Percentiles rank a stretch among this genome's conserved stretches.
These are phyloP conservation scores for Lysiphlebus fabarum DNA, from an alignment of 1,140 invertebrate genomes.

Conservation along the genomic window DNA sequence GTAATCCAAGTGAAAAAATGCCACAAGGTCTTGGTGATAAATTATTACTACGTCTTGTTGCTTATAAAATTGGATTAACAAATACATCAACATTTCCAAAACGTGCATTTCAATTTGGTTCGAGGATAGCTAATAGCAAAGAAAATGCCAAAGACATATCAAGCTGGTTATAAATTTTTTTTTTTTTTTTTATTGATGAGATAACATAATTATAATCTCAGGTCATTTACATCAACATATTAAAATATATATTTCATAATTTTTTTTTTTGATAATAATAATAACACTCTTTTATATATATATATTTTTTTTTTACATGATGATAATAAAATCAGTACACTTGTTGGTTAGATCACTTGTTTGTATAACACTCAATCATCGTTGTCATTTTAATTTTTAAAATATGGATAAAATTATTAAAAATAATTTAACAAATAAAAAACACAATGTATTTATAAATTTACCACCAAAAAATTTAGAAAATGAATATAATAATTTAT, in stretches of 20 bases:
- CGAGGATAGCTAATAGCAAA: slow-evolving; percentile 87
- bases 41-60: slow-evolving; percentile 78
- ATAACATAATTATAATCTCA: no score
- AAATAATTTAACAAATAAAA: neutral
- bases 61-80: slow-evolving; percentile 67
- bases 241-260: no score
- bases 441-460: slow-evolving; percentile 29
- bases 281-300: no score
- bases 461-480: slow-evolving; percentile 51
- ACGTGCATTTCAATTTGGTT: slow-evolving; percentile 96
- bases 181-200: no score
- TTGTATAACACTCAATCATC: neutral
- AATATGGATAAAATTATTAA: neutral
- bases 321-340: no score
- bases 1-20: slow-evolving; percentile 62
- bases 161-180: slow-evolving; percentile 49
- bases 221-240: no score
- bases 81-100: slow-evolving; percentile 75
- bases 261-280: no score
- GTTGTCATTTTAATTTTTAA: neutral
- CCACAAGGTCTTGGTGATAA: slow-evolving; percentile 90
- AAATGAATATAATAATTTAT: slow-evolving; percentile 52
- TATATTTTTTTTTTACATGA: no score
- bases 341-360: no score
- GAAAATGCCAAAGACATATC: slow-evolving; percentile 83